phyloP scores from a whole-genome alignment of 2,888 invertebrate genomes.

The Chaetogeoica ovagalla region DNA sequence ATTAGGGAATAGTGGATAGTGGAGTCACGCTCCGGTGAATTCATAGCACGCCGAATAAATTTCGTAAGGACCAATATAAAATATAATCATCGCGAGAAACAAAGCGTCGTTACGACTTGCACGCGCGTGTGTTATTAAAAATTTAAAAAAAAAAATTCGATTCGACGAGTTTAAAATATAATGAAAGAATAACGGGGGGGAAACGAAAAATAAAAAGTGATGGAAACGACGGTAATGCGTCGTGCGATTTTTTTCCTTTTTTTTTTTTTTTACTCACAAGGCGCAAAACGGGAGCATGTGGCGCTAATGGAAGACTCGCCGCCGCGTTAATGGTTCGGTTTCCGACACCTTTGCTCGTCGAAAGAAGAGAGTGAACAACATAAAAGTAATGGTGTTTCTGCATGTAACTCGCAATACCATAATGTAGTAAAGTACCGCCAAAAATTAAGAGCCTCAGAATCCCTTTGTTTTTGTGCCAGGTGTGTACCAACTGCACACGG shows the following conservation, averaged over 20 bases:
- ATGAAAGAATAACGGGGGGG: not conserved
- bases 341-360: slow-evolving; percentile 45
- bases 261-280: slow-evolving; percentile 13
- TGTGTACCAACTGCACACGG: slow-evolving; percentile 27
- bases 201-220: slow-evolving; percentile 22
- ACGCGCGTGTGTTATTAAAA: slow-evolving; percentile 11
- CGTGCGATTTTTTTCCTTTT: slow-evolving; percentile 20
- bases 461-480: slow-evolving; percentile 49
- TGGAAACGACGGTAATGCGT: slow-evolving; percentile 32
- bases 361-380: slow-evolving; percentile 46
- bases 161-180: not conserved
- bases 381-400: slow-evolving; percentile 51
- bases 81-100: slow-evolving; percentile 7
- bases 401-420: slow-evolving; percentile 20
- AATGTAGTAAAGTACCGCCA: slow-evolving; percentile 40
- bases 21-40: not conserved
- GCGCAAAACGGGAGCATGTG: slow-evolving; percentile 36
- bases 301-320: slow-evolving; percentile 51
- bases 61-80: slow-evolving; percentile 33
- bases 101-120: not conserved
- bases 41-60: slow-evolving; percentile 1
- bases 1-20: no score
- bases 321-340: slow-evolving; percentile 50
- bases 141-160: slow-evolving; percentile 25
- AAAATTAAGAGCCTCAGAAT: slow-evolving; percentile 48